Base-by-base conservation (phyloP, 2,888 invertebrate species). In the Lasioglossum villosulum region DNA sequence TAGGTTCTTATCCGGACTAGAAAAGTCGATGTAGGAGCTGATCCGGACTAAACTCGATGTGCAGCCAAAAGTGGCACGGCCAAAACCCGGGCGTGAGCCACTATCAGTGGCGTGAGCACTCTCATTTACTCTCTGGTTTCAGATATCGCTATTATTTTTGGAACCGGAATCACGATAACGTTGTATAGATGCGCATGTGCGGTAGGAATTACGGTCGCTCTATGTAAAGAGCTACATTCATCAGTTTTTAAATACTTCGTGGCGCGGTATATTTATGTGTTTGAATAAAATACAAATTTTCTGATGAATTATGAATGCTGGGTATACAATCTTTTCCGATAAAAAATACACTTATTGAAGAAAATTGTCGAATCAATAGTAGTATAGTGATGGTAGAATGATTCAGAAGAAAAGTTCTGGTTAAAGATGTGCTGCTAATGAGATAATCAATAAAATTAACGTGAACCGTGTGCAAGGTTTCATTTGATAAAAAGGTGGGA, bases 361-460 rank as follows among this genome's bases (percentile, higher is more conserved):
- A 23, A 68, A 68, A 68, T 37, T 66, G 52, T 6, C 71, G 59
- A 83, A 84, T 78, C 63, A 75, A 45, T 75, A 71, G 63, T 27
- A 56, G 56, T n/a, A 30, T 12, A 42, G 75, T 80, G 71, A 74
- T 78, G 66, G 76, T 83, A 74, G 42, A 85, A 83, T 80, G 75
- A 70, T 81, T 83, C 63, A 82, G 84, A 81, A 78, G 82, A 71
- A 76, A 86, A 39, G 74, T 63, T 82, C 68, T 63, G 66, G 39
- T 14, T 37, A 27, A 66, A 37, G 37, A 78, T 27, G 42, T 63
- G 23, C 45, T 75, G 75, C 66, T 78, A 75, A 75, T 75, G 75
- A 78, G 88, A 82, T 87, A 88, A 90, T 90, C 90, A 83, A 90
- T 90, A 90, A 84, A 86, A 77, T 78, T 83, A 89, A 79, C 75